A percentile compares a stretch with the other conserved stretches of the same genome.
Evolutionary conservation across 2,113 vertebrate species (phyloP).

Genomic region (Tragelaphus strepsiceros): DNA sequence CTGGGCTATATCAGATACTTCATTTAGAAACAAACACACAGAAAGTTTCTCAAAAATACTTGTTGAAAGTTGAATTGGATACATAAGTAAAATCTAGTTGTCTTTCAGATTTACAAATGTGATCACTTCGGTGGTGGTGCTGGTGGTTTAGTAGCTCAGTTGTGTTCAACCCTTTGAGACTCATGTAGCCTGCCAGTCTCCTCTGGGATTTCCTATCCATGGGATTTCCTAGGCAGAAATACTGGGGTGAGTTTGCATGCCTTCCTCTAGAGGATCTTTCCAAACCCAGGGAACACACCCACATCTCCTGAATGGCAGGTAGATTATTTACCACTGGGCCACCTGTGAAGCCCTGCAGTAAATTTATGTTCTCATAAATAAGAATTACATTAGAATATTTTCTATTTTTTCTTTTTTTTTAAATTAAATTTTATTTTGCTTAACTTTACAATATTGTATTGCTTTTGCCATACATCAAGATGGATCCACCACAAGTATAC

Average conservation of each 20-base stretch:
- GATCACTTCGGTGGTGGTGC: background rate
- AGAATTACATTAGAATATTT: background rate
- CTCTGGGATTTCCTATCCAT: background rate
- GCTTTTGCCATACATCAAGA: too few relatives aligned
- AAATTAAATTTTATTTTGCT: too few relatives aligned
- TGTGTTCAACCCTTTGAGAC: background rate
- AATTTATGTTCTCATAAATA: background rate
- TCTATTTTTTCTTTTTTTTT: too few relatives aligned
- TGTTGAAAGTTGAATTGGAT: background rate
- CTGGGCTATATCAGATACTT: background rate
- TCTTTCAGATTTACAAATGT: background rate
- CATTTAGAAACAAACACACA: background rate
- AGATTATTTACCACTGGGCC: background rate
- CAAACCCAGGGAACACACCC: background rate
- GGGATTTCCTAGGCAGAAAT: background rate
- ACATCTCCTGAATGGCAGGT: background rate
- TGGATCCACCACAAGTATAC: too few relatives aligned
- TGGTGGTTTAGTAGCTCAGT: background rate
- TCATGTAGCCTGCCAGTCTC: background rate
- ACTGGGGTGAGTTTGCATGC: background rate
- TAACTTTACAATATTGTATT: too few relatives aligned
- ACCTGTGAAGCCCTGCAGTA: background rate
- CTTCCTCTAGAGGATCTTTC: background rate
- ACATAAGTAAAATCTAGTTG: background rate
- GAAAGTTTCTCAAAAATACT: background rate